Evolutionary conservation across 1,140 invertebrate genomes (phyloP), one percentile per base, ranked within the genome.

Genomic region (Panagrolaimus sp.): DNA sequence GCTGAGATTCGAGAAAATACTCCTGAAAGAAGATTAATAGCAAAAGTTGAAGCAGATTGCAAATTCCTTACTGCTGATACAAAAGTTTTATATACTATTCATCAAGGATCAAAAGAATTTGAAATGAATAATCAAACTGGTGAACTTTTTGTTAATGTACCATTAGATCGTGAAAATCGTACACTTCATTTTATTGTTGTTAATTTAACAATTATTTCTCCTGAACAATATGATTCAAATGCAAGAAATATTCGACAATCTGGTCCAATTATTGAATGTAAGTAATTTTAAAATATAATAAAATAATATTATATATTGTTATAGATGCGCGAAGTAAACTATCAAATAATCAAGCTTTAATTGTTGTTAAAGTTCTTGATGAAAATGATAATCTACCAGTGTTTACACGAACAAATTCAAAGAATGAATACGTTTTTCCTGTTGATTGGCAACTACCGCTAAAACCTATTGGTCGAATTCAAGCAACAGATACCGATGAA

Each of bases 351-450:
- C 80, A 80, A 61, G 72, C 78, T 11, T 61, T 83, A 3, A 73
- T 80, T 43, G 71, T 78, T 31, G 71, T 80, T 20, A 53, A 51
- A n/a, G 78, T 80, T 42, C 61, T 81, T 2, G 81, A 80, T 64
- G 70, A 78, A 43, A 83, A 80, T 65, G 78, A 80, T 70, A 80
- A 83, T 51, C n/a, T 67, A 7, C 78, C 78, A 1, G 46, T 62
- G 5, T 74, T 80, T 61, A 31, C 67, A 1, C 65, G 71, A n/a
- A 45, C 74, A 9, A 71, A 48, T 38, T 44, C 68, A 8, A 62
- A 76, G 9, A 70, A 70, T 38, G 45, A 67, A 23, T 66, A 68
- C 16, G 70, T 79, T 7, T 81, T 78, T 45, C 43, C 71, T 5
- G 70, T 83, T 0, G 78, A 82, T 63, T 73, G 71, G 68, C 77